Percentiles rank a stretch among this genome's conserved stretches.
Conservation (phyloP, 2,113 vertebrate genomes). For the Falco punctatus region DNA sequence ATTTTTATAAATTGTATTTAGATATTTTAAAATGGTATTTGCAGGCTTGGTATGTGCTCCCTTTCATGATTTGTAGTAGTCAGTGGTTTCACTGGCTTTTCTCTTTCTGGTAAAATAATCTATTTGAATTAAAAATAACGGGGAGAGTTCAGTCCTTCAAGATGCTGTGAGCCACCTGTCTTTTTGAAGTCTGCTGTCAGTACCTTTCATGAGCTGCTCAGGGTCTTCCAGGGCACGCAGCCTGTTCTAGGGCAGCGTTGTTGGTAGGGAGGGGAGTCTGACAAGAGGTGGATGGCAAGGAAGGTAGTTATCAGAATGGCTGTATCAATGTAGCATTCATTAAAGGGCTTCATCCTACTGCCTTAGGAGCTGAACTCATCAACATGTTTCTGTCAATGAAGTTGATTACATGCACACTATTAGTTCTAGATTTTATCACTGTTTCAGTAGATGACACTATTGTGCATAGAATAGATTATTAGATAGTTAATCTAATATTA, state of each 20-base stretch:
- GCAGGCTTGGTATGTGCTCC: neutral
- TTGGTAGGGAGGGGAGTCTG: neutral
- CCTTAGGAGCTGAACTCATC: neutral
- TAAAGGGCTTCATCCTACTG: neutral
- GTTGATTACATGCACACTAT: neutral
- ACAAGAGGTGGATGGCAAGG: neutral
- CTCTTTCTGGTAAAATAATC: neutral
- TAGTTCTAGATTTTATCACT: neutral
- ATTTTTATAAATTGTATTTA: neutral
- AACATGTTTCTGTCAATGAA: neutral
- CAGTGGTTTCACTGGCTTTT: neutral
- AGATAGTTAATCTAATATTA: neutral
- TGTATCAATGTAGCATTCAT: neutral
- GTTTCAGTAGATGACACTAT: neutral
- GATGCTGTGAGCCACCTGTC: neutral
- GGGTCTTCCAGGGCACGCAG: neutral
- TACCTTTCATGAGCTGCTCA: neutral
- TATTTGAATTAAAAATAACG: neutral
- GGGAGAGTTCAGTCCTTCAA: neutral
- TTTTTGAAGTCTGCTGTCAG: neutral
- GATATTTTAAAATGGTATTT: neutral
- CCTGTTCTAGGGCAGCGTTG: neutral
- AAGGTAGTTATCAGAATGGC: neutral
- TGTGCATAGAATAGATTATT: neutral
- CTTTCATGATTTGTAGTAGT: neutral